phyloP scores from a whole-genome alignment of 92 coral and sea anemone species.

The Porites evermanni region DNA sequence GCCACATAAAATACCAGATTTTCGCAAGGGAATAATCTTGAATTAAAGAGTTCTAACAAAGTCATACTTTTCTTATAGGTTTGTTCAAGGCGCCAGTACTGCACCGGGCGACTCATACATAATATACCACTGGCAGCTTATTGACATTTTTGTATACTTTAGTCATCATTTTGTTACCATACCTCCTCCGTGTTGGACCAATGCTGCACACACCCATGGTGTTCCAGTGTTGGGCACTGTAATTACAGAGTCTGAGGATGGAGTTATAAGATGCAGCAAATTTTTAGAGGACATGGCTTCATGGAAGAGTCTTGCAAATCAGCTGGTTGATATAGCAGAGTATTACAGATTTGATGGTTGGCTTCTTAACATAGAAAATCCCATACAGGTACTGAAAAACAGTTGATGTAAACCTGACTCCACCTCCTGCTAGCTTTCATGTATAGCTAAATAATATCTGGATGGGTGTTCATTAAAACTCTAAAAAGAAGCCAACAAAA shows the following conservation, averaged over 20 bases:
- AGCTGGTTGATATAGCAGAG: conserved; percentile 90
- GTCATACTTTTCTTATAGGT: conserved; percentile 50
- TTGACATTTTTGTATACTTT: conserved; percentile 95
- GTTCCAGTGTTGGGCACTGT: conserved; percentile 92
- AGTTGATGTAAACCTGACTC: no score
- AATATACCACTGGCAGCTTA: conserved; percentile 95
- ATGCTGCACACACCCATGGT: conserved; percentile 97
- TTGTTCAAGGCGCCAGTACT: conserved; percentile 90
- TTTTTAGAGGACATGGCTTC: conserved; percentile 76
- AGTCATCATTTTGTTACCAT: conserved; percentile 96
- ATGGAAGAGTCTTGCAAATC: conserved; percentile 73
- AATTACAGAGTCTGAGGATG: conserved; percentile 95
- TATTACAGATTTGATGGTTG: conserved; percentile 98
- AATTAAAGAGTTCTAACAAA: not conserved
- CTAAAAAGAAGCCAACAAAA: no score
- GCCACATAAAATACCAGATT: no score
- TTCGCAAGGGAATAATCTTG: not conserved
- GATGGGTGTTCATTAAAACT: no score
- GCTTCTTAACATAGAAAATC: conserved; percentile 95
- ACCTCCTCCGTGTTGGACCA: conserved; percentile 99
- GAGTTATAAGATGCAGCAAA: conserved; percentile 74
- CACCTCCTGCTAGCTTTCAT: no score
- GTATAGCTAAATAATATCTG: no score
- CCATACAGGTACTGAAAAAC: conserved; percentile 79
- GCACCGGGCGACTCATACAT: conserved; percentile 62